Evolutionary conservation across 1,140 invertebrate genomes (phyloP).

Genomic region (Conus ventricosus): DNA sequence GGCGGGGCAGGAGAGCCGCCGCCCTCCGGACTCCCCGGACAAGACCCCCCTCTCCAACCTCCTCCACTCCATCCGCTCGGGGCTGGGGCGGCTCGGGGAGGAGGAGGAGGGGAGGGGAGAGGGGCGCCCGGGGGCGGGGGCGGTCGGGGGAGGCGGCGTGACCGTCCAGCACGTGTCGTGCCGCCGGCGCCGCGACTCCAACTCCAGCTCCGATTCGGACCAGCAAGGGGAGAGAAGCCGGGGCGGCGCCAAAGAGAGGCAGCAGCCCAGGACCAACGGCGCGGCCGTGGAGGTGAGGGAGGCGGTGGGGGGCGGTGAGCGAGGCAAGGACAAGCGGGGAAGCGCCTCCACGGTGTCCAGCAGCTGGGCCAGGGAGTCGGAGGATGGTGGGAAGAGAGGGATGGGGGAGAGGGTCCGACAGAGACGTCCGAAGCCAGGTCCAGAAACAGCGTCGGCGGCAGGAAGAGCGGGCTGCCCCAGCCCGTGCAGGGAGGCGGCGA

Average conservation of each 20-base stretch:
- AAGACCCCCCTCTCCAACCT: conserved; percentile 46
- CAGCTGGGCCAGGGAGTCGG: too few relatives aligned
- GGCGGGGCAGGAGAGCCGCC: background rate
- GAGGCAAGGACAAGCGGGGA: too few relatives aligned
- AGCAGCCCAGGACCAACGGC: background rate
- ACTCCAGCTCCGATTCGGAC: conserved; percentile 38
- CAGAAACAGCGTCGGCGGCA: too few relatives aligned
- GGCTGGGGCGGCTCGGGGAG: conserved; percentile 2
- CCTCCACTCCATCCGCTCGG: conserved; percentile 49
- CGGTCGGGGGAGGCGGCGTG: background rate
- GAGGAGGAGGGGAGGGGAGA: background rate
- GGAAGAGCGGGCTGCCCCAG: too few relatives aligned
- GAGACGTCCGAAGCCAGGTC: too few relatives aligned
- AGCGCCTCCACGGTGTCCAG: too few relatives aligned
- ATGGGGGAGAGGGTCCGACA: too few relatives aligned
- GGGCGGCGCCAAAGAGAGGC: background rate
- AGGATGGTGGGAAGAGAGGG: too few relatives aligned
- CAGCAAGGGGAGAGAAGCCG: background rate
- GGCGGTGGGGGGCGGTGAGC: background rate
- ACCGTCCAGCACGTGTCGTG: conserved; percentile 48
- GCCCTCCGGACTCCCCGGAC: conserved; percentile 30
- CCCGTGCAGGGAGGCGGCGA: too few relatives aligned
- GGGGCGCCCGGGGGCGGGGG: background rate
- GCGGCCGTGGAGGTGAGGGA: background rate
- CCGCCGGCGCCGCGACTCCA: conserved; percentile 43